Base-by-base conservation (phyloP, 1,140 invertebrate species). In the Drosophila bocqueti region DNA sequence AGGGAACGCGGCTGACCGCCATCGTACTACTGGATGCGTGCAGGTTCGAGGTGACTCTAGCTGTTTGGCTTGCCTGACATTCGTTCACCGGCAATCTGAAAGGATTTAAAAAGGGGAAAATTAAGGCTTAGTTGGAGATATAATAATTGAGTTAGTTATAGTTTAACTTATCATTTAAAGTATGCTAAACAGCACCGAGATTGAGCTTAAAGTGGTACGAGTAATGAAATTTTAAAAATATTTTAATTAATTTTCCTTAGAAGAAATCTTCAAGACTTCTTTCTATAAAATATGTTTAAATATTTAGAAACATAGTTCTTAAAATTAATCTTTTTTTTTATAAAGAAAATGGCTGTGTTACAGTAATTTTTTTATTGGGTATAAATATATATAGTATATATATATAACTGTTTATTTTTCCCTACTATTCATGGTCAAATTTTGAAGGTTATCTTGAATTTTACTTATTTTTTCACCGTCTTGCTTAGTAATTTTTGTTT, bases 1-100 rank as follows among this genome's bases (percentile, higher is more conserved):
- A 97, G 82, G 97, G 97, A 92, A 98, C 97, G 91, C 97, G 96
- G 93, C 97, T 97, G 93, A 98, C 96, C 94, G 97, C 97, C 97
- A 97, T 97, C 94, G 96, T 96, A 94, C 94, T 95, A 94, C 94
- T 95, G 92, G 94, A 94, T 92, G 94, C 93, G 92, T 95, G 95
- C 94, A 95, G 95, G 93, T 96, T 95, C 93, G 96, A 96, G 94
- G 95, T 96, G 94, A 96, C 95, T 95, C 96, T 96, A 94, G 96
- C 96, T 94, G 96, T 96, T 92, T 94, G 94, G 93, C 95, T 95
- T 94, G 96, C 95, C 95, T 96, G 96, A 95, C 96, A 97, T 95
- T 97, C 96, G 95, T 96, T 97, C 92, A 95, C 95, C 95, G 96
- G 95, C 95, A 96, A 95, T 95, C 96, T 96, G 94, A 2, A 95